A percentile compares a stretch with the other conserved stretches of the same genome.
Evolutionary conservation across 2,888 invertebrate species (phyloP).

Genomic region (Nemurella pictetii): DNA sequence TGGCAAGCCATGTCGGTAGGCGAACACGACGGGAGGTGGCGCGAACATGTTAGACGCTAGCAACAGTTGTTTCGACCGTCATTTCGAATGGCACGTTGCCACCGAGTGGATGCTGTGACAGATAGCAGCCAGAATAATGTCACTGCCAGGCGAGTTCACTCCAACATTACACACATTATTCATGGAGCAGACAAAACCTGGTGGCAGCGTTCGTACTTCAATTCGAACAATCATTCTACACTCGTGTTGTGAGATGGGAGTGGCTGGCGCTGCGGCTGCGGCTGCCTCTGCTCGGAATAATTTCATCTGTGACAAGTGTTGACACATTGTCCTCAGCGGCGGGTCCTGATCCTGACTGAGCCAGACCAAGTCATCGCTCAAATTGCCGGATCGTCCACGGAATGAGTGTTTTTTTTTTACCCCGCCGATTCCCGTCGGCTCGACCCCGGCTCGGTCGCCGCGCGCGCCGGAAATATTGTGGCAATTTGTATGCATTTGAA

Average conservation of each 20-base stretch:
- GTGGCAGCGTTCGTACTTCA: not conserved
- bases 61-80: conserved; percentile 21
- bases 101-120: conserved; percentile 13
- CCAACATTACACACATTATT: conserved; percentile 11
- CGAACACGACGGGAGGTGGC: not conserved
- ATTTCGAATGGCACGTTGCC: conserved; percentile 20
- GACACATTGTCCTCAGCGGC: not conserved
- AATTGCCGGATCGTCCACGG: not conserved
- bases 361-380: not conserved
- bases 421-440: too few species aligned
- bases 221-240: conserved; percentile 20
- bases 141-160: conserved; percentile 26
- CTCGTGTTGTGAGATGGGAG: conserved; percentile 10
- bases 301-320: conserved; percentile 17
- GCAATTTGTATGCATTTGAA: not conserved
- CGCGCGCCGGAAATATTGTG: not conserved
- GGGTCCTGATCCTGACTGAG: not conserved
- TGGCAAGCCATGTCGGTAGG: not conserved
- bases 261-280: not conserved
- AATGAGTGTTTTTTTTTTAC: not conserved
- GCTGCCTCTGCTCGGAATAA: not conserved
- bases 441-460: not conserved
- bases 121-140: conserved; percentile 24
- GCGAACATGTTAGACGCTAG: not conserved
- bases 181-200: conserved; percentile 29